Percentiles rank a stretch among this genome's conserved stretches.
Evolutionary conservation across 2,888 invertebrate genomes (phyloP).

Genomic region (Aporophyla lueneburgensis): DNA sequence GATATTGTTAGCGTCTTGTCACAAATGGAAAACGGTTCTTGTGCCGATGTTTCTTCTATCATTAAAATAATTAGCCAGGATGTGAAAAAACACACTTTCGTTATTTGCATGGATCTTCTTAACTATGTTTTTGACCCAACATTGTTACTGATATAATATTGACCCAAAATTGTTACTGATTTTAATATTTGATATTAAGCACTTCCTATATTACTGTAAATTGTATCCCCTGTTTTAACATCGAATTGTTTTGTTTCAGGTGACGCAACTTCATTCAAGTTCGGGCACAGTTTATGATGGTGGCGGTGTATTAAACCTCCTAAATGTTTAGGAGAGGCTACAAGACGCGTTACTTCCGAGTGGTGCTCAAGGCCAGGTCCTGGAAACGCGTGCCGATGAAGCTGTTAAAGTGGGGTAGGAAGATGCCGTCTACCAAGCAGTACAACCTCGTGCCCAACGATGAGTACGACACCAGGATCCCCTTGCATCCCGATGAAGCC

Average conservation of each 20-base stretch:
- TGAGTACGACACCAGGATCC: slow-evolving; percentile 98
- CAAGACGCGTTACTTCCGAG: slow-evolving; percentile 83
- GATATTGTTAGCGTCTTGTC: slow-evolving; percentile 30
- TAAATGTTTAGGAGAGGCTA: slow-evolving; percentile 85
- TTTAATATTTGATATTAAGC: background rate
- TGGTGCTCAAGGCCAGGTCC: slow-evolving; percentile 80
- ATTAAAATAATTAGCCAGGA: slow-evolving; percentile 2
- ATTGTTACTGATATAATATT: background rate
- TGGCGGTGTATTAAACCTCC: slow-evolving; percentile 69
- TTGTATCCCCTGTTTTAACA: background rate
- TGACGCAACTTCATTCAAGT: slow-evolving; percentile 27
- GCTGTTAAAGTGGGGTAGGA: slow-evolving; percentile 87
- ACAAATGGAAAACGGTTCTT: slow-evolving; percentile 18
- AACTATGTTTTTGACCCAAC: background rate
- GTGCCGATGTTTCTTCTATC: slow-evolving; percentile 15
- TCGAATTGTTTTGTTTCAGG: slow-evolving; percentile 60
- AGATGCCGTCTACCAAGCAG: slow-evolving; percentile 96
- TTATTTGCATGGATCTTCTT: background rate
- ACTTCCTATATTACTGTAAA: background rate
- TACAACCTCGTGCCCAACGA: slow-evolving; percentile 99
- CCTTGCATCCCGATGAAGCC: slow-evolving; percentile 99
- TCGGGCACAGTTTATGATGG: slow-evolving; percentile 42
- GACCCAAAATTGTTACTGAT: background rate
- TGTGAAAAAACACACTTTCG: background rate
- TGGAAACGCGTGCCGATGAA: slow-evolving; percentile 87